Evolutionary conservation across 2,888 invertebrate species (phyloP), one percentile per base, ranked within the genome.

Genomic region (Amphipyra berbera): DNA sequence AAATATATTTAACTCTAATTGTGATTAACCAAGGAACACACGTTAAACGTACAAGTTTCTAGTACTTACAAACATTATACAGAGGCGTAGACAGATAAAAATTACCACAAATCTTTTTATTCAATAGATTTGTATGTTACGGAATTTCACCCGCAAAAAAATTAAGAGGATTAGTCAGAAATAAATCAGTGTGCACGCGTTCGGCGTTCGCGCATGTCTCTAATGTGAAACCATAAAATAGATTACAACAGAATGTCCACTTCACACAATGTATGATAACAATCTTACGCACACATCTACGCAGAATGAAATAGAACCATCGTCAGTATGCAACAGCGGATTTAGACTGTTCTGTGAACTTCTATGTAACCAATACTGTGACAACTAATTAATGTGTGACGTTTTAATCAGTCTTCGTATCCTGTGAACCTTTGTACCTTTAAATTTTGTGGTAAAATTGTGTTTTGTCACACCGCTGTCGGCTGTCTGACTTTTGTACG

Each of bases 181-280:
- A 79, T 78, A 79, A 78, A 78, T 78, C 77, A 78, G 52, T 37
- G 42, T 49, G 45, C 72, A 61, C 66, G 62, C 58, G 55, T 40
- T 63, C 37, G 62, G 44, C 45, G 58, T 41, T 45, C 62, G 54
- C 54, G 40, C 53, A 37, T 47, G 57, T 70, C 21, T 68, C 13
- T 50, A 37, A 55, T 49, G 46, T 45, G 21, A 42, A 37, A 60
- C 21, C 48, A 46, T 58, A 30, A 45, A 62, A 61, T 61, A 73
- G 40, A 66, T 67, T 58, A 42, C 40, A 49, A 40, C 62, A 55
- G 62, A 58, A 74, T 68, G 33, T 27, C 41, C 21, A 68, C 46
- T 54, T 40, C 13, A 52, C 48, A 40, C 13, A 27, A 13, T 40
- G 12, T 46, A 27, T 21, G 15, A n/a, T 8, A 13, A 37, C 44